Base-by-base conservation (phyloP, 2,113 vertebrate genomes). In the Solea senegalensis region DNA sequence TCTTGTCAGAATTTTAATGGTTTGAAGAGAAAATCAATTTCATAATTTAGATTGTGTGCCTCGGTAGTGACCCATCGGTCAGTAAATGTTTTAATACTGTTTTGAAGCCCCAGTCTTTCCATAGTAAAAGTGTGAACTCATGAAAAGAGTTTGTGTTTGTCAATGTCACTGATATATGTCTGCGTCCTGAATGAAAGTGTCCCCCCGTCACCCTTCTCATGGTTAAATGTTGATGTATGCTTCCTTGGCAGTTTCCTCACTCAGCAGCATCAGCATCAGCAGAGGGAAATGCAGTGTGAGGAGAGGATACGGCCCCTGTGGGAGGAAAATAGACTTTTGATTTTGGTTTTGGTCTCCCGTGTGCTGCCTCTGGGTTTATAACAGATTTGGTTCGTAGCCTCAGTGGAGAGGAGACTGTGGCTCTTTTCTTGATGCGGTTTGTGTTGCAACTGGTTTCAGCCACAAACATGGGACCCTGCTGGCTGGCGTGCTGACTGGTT, bases 281-380 rank as follows among this genome's bases (percentile, higher is more conserved):
- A 46, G 54, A 65, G 58, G 65, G 59, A 70, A 67, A 79, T 16
- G 16, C 9, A n/a, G 49, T 60, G 48, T 7, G 70, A 73, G 46
- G 60, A 65, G 46, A 81, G 71, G 65, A 85, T 80, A 78, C 41
- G 63, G 65, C 57, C 78, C 76, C 67, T 74, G 65, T 48, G 76
- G 60, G 59, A 85, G 80, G 72, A 83, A 81, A 86, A 76, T 76
- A 59, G 69, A 70, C 52, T 76, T 93, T 91, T 92, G 84, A 90
- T 90, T 91, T 84, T 55, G 76, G 60, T 81, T 82, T 86, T 74
- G 79, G 81, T 80, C 80, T 80, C 73, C 75, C 76, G 64, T 71
- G 69, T 75, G 83, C 63, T 78, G 65, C 74, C 74, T 84, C 72
- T 78, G 54, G 67, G 74, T 85, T 86, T 80, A 59, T 66, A 85